Conservation (phyloP, 1,140 invertebrate species). For the Solenopsis invicta region DNA sequence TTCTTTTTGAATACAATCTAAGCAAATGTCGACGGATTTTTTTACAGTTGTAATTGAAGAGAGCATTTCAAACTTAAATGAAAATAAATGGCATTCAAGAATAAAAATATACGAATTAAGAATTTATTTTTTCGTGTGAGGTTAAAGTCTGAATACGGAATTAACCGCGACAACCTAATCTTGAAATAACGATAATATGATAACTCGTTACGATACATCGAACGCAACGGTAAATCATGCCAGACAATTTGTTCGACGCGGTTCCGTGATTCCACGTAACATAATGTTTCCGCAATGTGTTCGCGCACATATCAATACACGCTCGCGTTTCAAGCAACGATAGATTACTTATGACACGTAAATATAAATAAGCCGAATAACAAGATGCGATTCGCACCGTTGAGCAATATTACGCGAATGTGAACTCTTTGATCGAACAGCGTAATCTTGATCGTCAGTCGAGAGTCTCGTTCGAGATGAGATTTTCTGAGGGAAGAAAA, state of each 20-base stretch:
- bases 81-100: too few relatives aligned
- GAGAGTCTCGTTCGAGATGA: constrained; percentile 12
- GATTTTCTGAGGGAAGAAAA: constrained; percentile 37
- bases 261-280: constrained; percentile 17
- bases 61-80: too few relatives aligned
- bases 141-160: constrained; percentile 60
- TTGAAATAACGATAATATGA: constrained; percentile 58
- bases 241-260: constrained; percentile 38
- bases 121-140: too few relatives aligned
- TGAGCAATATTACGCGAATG: constrained; percentile 28
- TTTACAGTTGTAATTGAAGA: too few relatives aligned
- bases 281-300: constrained; percentile 35
- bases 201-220: constrained; percentile 63
- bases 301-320: constrained; percentile 22
- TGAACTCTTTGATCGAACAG: constrained; percentile 3
- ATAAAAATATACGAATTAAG: too few relatives aligned
- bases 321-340: constrained; percentile 17
- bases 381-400: constrained; percentile 35
- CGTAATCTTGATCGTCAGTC: constrained; percentile 42
- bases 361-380: constrained; percentile 45
- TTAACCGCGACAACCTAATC: constrained; percentile 74
- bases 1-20: background rate
- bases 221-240: constrained; percentile 66
- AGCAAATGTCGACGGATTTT: background rate
- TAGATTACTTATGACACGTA: constrained; percentile 18